These are phyloP conservation scores for Daubentonia madagascariensis DNA, from an alignment of 2,113 vertebrate species.

Conservation along the genomic window DNA sequence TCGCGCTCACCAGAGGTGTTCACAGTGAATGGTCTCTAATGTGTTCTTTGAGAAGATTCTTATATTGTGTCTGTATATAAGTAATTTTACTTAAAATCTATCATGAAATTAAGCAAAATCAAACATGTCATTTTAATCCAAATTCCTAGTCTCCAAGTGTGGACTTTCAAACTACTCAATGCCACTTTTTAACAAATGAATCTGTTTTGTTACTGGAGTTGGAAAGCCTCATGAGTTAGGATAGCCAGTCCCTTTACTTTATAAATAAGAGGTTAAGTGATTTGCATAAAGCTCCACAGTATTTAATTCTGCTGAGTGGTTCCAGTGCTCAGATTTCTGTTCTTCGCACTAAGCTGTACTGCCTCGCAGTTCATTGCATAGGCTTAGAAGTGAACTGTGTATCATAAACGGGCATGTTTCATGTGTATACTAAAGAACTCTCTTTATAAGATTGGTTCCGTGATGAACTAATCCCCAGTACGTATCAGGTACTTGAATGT, in stretches of 20 bases:
- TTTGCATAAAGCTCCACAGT: not conserved
- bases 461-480: not conserved
- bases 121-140: conserved; percentile 12
- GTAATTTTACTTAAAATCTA: not conserved
- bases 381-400: not conserved
- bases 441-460: not conserved
- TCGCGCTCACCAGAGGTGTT: not conserved
- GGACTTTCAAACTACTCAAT: not conserved
- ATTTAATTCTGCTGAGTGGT: not conserved
- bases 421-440: not conserved
- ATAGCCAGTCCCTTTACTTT: not conserved
- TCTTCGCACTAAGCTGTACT: not conserved
- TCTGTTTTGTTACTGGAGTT: not conserved
- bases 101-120: conserved; percentile 41
- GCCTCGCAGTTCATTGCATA: not conserved
- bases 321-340: not conserved
- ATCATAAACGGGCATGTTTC: not conserved
- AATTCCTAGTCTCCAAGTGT: not conserved
- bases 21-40: not conserved
- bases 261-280: not conserved
- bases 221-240: not conserved
- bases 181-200: not conserved
- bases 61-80: not conserved
- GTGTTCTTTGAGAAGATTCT: not conserved
- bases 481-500: not conserved